Conservation (phyloP, 2,888 invertebrate genomes). For the Agrotis clavis region DNA sequence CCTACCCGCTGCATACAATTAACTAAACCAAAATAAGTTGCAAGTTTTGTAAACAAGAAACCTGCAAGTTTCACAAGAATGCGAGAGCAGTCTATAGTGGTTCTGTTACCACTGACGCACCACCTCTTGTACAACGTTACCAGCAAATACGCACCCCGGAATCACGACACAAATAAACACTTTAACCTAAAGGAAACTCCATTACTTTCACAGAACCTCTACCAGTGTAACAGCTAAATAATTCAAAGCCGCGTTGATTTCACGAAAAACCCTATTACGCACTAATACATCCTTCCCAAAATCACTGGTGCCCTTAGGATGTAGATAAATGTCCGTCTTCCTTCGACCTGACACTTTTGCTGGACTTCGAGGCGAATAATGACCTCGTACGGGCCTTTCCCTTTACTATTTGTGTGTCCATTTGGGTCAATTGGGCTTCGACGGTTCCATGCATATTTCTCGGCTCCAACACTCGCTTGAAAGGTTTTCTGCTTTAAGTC, state of each 20-base stretch:
- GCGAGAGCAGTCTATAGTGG: neutral
- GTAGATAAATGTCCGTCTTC: conserved; percentile 88
- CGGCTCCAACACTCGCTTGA: conserved; percentile 78
- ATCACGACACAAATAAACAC: conserved; percentile 46
- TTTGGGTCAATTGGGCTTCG: conserved; percentile 89
- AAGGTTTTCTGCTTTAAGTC: conserved; percentile 84
- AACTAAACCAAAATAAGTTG: neutral
- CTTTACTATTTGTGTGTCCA: conserved; percentile 89
- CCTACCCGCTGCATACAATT: neutral
- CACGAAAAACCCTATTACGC: conserved; percentile 80
- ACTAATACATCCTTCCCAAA: conserved; percentile 84
- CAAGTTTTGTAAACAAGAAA: too few relatives aligned
- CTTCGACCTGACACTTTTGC: conserved; percentile 86
- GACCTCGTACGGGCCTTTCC: conserved; percentile 81
- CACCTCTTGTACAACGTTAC: neutral
- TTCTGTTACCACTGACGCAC: neutral
- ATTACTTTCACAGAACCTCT: conserved; percentile 68
- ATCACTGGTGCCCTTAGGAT: conserved; percentile 88
- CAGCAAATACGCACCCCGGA: neutral
- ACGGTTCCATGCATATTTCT: conserved; percentile 86
- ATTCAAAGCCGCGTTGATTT: conserved; percentile 84
- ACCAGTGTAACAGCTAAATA: conserved; percentile 77
- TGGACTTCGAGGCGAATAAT: conserved; percentile 87
- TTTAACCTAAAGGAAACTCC: conserved; percentile 57
- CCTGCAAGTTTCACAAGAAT: neutral